These are phyloP conservation scores for Acanthosepion pharaonis DNA, from an alignment of 2,888 invertebrate species.

Conservation along the genomic window DNA sequence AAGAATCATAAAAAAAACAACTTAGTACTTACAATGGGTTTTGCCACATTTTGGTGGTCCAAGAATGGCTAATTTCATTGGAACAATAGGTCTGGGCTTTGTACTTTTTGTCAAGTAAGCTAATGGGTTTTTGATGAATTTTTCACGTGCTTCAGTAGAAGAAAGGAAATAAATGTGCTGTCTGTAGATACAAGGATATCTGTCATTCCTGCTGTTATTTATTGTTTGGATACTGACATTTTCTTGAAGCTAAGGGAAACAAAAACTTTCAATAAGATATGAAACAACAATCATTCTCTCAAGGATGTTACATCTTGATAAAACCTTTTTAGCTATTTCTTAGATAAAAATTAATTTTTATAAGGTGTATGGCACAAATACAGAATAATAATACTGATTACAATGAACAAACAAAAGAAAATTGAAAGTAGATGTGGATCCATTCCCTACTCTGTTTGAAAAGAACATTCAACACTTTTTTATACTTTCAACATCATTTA, in stretches of 20 bases:
- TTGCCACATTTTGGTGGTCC: constrained; percentile 75
- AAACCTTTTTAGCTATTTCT: too few species aligned
- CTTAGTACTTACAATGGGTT: constrained; percentile 70
- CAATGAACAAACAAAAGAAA: too few species aligned
- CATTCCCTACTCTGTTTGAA: too few species aligned
- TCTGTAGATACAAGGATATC: constrained; percentile 72
- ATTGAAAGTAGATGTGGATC: too few species aligned
- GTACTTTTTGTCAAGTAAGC: constrained; percentile 68
- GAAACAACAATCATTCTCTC: not conserved
- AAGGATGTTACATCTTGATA: too few species aligned
- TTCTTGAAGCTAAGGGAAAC: constrained; percentile 65
- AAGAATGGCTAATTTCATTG: constrained; percentile 72
- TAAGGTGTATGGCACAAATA: too few species aligned
- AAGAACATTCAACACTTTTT: too few species aligned
- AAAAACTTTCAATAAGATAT: not conserved
- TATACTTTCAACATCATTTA: too few species aligned
- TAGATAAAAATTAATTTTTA: too few species aligned
- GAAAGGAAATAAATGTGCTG: constrained; percentile 73
- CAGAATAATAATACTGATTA: too few species aligned
- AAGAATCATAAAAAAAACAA: not conserved
- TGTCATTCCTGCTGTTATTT: constrained; percentile 67
- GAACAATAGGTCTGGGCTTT: constrained; percentile 73
- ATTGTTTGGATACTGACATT: constrained; percentile 74
- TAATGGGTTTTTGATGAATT: constrained; percentile 72
- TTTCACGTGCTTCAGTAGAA: constrained; percentile 63